Evolutionary conservation across 1,140 invertebrate genomes (phyloP).

Genomic region (Hyphantria cunea): DNA sequence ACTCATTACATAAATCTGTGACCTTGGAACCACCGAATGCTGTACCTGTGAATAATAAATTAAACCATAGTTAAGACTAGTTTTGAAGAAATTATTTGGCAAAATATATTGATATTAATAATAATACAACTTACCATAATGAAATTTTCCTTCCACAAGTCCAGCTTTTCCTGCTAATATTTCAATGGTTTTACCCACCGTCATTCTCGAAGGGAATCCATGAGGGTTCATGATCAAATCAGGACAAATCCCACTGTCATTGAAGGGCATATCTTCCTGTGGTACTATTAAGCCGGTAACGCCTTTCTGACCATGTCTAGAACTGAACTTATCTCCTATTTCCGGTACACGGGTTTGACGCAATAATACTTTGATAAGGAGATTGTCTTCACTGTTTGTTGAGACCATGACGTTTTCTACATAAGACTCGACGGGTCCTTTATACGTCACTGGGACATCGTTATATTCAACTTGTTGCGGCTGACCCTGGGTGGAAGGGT

Average conservation of each 20-base stretch:
- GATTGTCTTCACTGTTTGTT: constrained; percentile 94
- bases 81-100: too few species aligned
- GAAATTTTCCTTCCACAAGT: constrained; percentile 95
- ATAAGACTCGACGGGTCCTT: constrained; percentile 92
- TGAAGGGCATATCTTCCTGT: constrained; percentile 99
- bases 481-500: constrained; percentile 83
- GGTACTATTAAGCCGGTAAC: constrained; percentile 97
- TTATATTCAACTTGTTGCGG: constrained; percentile 79
- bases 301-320: constrained; percentile 99
- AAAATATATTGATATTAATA: too few species aligned
- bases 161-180: constrained; percentile 97
- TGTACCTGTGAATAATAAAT: constrained; percentile 56
- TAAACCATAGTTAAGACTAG: too few species aligned
- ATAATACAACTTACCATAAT: constrained; percentile 89
- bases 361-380: constrained; percentile 95
- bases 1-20: constrained; percentile 90
- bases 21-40: constrained; percentile 98
- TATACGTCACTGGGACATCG: constrained; percentile 89
- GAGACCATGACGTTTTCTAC: constrained; percentile 98
- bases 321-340: constrained; percentile 99
- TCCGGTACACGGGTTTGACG: constrained; percentile 97
- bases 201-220: constrained; percentile 99
- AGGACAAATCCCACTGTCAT: constrained; percentile 96
- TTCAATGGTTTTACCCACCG: constrained; percentile 99
- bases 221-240: constrained; percentile 99